Conservation (phyloP, 2,888 invertebrate genomes). For the Gonocerus acuteangulatus region DNA sequence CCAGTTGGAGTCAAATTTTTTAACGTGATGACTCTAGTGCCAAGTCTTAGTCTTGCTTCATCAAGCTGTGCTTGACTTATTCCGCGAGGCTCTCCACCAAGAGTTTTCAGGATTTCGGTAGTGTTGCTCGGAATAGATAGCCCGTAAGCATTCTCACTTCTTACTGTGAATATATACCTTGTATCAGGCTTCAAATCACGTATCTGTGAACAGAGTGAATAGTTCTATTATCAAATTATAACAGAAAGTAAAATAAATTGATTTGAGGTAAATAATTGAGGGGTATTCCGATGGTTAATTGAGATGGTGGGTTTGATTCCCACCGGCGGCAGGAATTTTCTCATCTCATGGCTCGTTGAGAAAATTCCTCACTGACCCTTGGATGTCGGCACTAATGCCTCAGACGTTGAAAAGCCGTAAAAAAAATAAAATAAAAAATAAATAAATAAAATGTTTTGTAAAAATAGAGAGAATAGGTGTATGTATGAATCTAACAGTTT, state of each 20-base stretch:
- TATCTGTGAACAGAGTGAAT: conserved; percentile 44
- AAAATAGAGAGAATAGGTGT: no score
- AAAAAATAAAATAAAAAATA: no score
- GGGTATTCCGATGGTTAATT: no score
- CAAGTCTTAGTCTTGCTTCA: conserved; percentile 65
- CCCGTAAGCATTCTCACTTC: conserved; percentile 77
- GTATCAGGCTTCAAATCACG: conserved; percentile 67
- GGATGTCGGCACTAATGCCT: no score
- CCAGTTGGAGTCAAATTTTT: conserved; percentile 57
- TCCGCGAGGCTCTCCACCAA: conserved; percentile 50
- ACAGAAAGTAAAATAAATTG: neutral
- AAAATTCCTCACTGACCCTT: no score
- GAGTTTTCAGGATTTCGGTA: conserved; percentile 62
- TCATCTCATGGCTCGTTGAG: no score
- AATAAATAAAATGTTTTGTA: no score
- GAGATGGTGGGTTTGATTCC: no score
- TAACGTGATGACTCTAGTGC: conserved; percentile 69
- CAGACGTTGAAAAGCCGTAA: no score
- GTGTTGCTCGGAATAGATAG: conserved; percentile 69
- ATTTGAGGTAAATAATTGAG: neutral
- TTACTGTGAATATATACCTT: conserved; percentile 74
- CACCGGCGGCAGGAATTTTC: no score
- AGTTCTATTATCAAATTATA: no score
- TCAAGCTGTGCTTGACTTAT: conserved; percentile 68
- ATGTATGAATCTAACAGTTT: no score